Conservation (phyloP, 2,888 invertebrate genomes). For the Rotaria macrura region DNA sequence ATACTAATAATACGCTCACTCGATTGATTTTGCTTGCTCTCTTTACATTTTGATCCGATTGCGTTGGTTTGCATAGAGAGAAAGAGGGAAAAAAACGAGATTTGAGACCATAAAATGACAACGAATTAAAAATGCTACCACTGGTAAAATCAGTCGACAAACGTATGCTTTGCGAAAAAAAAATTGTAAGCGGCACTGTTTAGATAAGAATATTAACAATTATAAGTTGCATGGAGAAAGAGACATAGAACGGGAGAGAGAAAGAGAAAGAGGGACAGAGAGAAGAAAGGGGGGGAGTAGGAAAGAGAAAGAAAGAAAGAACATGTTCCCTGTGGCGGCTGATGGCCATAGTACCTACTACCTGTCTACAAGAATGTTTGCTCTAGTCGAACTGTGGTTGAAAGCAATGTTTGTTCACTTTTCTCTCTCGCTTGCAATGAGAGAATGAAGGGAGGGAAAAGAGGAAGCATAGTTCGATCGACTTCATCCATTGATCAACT, state of each 20-base stretch:
- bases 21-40: neutral
- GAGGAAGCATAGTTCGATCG: neutral
- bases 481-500: neutral
- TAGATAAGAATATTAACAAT: slow-evolving; percentile 15
- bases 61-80: neutral
- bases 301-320: neutral
- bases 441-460: neutral
- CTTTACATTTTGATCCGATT: neutral
- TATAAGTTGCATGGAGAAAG: neutral
- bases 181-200: neutral
- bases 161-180: neutral
- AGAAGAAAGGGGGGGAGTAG: neutral
- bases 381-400: neutral
- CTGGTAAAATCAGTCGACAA: slow-evolving; percentile 3
- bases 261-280: neutral
- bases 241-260: no score
- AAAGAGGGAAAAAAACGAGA: neutral
- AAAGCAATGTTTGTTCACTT: slow-evolving; percentile 8
- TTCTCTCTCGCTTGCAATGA: neutral
- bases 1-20: neutral
- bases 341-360: neutral
- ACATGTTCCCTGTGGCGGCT: neutral
- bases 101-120: neutral
- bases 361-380: neutral
- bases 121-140: slow-evolving; percentile 10